A percentile compares a stretch with the other conserved stretches of the same genome.
These are phyloP conservation scores for Macropodus opercularis DNA, from an alignment of 2,797 vertebrate species.

Conservation along the genomic window DNA sequence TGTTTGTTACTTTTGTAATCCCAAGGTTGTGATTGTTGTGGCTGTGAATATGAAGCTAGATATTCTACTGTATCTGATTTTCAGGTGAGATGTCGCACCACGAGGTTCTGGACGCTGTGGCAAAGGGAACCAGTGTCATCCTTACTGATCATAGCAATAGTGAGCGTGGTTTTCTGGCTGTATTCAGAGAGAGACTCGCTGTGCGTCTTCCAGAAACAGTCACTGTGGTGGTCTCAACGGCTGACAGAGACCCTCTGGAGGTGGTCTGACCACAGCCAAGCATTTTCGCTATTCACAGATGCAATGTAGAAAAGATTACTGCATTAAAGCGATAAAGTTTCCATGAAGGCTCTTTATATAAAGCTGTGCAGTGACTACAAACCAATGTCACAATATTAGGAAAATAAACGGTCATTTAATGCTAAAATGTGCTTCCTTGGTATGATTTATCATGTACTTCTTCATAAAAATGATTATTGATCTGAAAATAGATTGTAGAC, in stretches of 20 bases:
- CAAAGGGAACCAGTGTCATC: conserved; percentile 89
- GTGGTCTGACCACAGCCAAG: conserved; percentile 78
- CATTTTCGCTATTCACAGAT: background rate
- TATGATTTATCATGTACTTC: conserved; percentile 17
- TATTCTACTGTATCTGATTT: background rate
- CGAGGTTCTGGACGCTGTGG: conserved; percentile 88
- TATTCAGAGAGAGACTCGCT: conserved; percentile 84
- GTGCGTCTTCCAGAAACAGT: conserved; percentile 81
- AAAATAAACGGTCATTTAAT: conserved; percentile 3
- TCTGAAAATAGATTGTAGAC: conserved; percentile 25
- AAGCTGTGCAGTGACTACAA: background rate
- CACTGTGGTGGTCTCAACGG: conserved; percentile 82
- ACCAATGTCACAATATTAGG: background rate
- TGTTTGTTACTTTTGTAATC: background rate
- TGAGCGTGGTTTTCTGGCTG: conserved; percentile 90
- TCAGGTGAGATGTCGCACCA: conserved; percentile 98
- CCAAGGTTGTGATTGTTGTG: background rate
- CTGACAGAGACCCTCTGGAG: conserved; percentile 89
- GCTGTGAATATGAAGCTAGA: background rate
- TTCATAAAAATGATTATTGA: conserved; percentile 46
- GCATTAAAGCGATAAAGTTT: background rate
- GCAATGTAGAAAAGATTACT: background rate
- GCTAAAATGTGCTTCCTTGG: conserved; percentile 20
- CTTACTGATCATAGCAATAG: conserved; percentile 97
- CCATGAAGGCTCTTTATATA: background rate